phyloP scores from a whole-genome alignment of 2,113 vertebrate species.

The Saccopteryx leptura region DNA sequence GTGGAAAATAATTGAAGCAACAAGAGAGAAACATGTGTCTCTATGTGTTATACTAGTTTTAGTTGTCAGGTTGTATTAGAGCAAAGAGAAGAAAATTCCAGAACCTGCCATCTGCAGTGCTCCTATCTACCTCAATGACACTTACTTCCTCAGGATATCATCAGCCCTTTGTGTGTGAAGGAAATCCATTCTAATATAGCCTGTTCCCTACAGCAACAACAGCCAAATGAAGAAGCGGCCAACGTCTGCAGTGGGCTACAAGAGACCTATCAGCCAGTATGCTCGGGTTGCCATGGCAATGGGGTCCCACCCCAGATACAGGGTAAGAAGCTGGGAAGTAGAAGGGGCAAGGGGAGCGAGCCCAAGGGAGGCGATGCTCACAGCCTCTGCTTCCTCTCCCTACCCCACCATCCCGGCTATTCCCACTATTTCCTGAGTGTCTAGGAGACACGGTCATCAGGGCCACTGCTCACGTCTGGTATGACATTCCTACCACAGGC shows the following conservation, averaged over 20 bases:
- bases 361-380: background rate
- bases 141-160: background rate
- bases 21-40: background rate
- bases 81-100: conserved; percentile 1
- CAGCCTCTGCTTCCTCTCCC: background rate
- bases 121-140: background rate
- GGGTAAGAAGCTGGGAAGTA: conserved; percentile 89
- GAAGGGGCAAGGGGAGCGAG: fast-evolving
- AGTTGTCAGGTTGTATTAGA: background rate
- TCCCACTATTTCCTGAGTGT: background rate
- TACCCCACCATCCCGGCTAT: background rate
- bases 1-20: background rate
- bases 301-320: conserved; percentile 94
- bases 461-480: background rate
- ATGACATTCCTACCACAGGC: conserved; percentile 87
- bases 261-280: conserved; percentile 97
- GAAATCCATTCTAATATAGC: background rate
- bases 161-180: background rate
- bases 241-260: conserved; percentile 95
- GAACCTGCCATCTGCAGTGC: background rate
- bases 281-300: conserved; percentile 96
- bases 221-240: conserved; percentile 93
- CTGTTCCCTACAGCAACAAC: conserved; percentile 83
- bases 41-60: background rate
- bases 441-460: fast-evolving